Evolutionary conservation across 2,113 vertebrate genomes (phyloP), one percentile per base, ranked within the genome.

Genomic region (Scopus umbretta): DNA sequence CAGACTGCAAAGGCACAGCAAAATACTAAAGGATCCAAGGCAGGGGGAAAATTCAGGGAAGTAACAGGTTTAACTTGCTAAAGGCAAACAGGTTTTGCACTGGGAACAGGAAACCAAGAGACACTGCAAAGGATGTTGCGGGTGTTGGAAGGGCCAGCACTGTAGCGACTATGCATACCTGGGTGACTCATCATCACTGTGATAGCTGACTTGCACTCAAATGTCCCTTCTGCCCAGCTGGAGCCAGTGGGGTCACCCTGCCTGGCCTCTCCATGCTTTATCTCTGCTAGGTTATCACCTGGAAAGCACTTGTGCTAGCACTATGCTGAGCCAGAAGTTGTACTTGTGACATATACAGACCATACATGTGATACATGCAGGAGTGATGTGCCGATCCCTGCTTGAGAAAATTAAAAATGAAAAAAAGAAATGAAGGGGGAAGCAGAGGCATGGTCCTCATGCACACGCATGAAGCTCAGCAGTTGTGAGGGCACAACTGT

Each of bases 91-190:
- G 42, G 1, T 73, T 89, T 89, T 87, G 40, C 17, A 32, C 62
- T 90, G 70, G 52, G 53, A 95, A 95, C 94, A 91, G 96, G 93
- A 96, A 94, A 80, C 42, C 11, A 65, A 94, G 58, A 91, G 47
- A 55, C 13, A 34, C 63, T 42, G 36, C 56, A 88, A 90, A 88
- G 80, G 87, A 94, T 81, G 87, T 85, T 87, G 74, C 0, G 6
- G 87, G 49, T 82, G 86, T 59, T 61, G 80, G 93, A 91, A 97
- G 36, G 40, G 80, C 78, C 42, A 45, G 3, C 17, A 5, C 34
- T 42, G 27, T 13, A 85, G 81, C 63, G 63, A 56, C 34, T 40
- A 43, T 67, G 27, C 47, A 25, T 71, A 93, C 55, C 61, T 93
- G 75, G 32, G 68, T 95, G 86, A 86, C 80, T 94, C 83, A 88